Evolutionary conservation across 2,888 invertebrate species (phyloP).

Genomic region (Lymantria monacha): DNA sequence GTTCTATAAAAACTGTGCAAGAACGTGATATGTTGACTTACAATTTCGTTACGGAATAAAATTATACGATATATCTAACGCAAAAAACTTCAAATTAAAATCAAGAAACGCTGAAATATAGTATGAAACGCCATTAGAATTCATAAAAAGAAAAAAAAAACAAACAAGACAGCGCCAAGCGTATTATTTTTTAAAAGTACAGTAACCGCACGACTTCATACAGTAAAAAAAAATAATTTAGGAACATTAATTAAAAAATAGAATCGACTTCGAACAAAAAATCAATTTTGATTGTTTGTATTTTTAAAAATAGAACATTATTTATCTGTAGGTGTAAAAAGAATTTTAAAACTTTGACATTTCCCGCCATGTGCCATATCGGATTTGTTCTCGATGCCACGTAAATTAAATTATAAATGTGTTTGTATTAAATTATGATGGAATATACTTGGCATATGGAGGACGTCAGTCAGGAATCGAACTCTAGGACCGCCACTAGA

Average conservation of each 20-base stretch:
- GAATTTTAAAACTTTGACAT: constrained; percentile 10
- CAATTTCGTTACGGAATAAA: constrained; percentile 13
- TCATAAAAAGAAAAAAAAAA: background rate
- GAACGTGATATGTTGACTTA: constrained; percentile 17
- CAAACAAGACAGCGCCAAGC: background rate
- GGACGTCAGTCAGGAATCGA: constrained; percentile 57
- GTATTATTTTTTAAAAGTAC: background rate
- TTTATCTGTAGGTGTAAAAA: background rate
- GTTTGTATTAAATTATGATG: constrained; percentile 52
- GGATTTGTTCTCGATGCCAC: constrained; percentile 47
- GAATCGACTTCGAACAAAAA: too few species aligned
- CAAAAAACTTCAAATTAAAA: background rate
- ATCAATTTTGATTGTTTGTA: background rate
- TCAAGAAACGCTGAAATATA: background rate
- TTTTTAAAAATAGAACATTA: background rate
- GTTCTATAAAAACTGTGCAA: constrained; percentile 17
- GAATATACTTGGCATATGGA: constrained; percentile 78
- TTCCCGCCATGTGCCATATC: constrained; percentile 42
- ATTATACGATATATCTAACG: background rate
- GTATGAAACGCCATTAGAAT: background rate
- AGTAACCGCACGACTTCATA: background rate
- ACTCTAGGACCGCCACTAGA: constrained; percentile 42
- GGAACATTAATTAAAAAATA: too few species aligned
- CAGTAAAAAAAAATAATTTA: too few species aligned
- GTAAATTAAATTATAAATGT: constrained; percentile 29